Conservation (phyloP, 2,113 vertebrate species). For the Heterocephalus glaber region DNA sequence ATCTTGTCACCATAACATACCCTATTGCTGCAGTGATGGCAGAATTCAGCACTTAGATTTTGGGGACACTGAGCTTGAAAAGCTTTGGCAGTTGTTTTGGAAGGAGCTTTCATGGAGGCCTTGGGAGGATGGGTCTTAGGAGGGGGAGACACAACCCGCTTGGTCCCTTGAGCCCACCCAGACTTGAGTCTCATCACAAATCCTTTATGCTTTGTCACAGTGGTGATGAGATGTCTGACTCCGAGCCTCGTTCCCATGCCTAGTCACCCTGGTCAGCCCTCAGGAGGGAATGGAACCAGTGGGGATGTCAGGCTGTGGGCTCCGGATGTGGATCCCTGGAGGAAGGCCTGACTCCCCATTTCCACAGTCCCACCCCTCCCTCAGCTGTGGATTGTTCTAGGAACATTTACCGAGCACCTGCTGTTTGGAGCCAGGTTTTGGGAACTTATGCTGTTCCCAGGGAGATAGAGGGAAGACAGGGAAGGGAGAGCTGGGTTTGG, state of each 20-base stretch:
- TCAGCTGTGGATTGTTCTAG: background rate
- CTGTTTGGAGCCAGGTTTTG: background rate
- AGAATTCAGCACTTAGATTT: background rate
- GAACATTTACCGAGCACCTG: fast-evolving
- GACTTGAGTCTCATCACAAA: background rate
- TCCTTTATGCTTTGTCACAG: background rate
- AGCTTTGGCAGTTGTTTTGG: background rate
- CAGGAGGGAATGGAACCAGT: background rate
- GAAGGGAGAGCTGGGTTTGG: background rate
- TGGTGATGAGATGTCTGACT: background rate
- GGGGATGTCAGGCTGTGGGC: background rate
- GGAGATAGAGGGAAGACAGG: background rate
- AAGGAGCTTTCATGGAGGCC: background rate
- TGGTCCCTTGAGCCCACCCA: background rate
- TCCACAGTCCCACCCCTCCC: background rate
- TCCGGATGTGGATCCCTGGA: background rate
- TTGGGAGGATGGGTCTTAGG: background rate
- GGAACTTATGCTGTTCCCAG: background rate
- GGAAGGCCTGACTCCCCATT: background rate
- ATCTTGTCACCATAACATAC: background rate
- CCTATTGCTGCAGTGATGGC: constrained; percentile 60
- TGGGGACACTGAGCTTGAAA: background rate
- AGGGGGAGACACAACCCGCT: background rate
- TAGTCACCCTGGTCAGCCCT: constrained; percentile 12
- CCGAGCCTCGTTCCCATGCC: background rate